Base-by-base conservation (phyloP, 2,888 invertebrate species). In the Lasioglossum figueresi region DNA sequence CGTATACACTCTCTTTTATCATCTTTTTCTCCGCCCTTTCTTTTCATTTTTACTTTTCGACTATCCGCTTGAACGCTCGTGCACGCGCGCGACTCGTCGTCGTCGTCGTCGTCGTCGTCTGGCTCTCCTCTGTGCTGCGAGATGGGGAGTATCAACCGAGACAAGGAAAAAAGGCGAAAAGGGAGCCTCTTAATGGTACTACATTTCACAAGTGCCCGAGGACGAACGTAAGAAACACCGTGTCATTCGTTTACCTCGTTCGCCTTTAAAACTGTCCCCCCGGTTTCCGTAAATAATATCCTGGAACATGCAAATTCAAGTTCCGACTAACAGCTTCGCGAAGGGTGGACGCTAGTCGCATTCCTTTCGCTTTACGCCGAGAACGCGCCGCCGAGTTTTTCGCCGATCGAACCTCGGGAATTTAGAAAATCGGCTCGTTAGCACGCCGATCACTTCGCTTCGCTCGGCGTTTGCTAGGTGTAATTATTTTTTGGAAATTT, bases 21-120 rank as follows among this genome's bases (percentile, higher is more conserved):
- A n/a, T 59, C 14, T 59, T 27, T 59, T 27, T 66, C 6, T 8
- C 66, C 16, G 5, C 1, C 5, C 14, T 63, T 63, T 31, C 16
- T 71, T 76, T 73, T 16, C n/a, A 48, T 52, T 79, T 70, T 82
- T 82, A 75, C 79, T 81, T 83, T 80, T 84, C 88, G 82, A 81
- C 79, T 85, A 82, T 85, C 73, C 82, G 82, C 78, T 70, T 74
- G 85, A 83, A 85, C 84, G 84, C 82, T 77, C 79, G 76, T 76
- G 75, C 78, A 83, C 78, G 79, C 83, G 81, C 76, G 72, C 59
- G 59, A 27, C 27, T 59, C 59, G 59, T 14, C 59, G 59, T 4
- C 59, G 59, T 27, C 56, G 80, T 37, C 85, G 80, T 27, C 59
- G 80, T 37, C 85, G 80, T 31, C 87, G 82, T 80, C 77, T 71